Conservation (phyloP, 35 echinoderm and acorn worm species). For the Apostichopus parvimensis region DNA sequence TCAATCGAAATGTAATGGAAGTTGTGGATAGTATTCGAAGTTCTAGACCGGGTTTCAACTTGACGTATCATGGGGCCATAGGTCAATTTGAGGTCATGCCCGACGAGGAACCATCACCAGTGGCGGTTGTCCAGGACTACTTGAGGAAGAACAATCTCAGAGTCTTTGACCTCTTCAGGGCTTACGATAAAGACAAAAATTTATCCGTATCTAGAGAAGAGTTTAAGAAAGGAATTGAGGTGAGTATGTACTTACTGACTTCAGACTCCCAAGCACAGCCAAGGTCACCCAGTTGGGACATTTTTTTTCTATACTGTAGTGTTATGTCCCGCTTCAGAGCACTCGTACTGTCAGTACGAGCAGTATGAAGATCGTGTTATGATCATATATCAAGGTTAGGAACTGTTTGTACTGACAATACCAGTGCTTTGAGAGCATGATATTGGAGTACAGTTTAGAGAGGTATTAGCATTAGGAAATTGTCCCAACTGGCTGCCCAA, state of each 20-base stretch:
- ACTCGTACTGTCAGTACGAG: too few species aligned
- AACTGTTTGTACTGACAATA: too few species aligned
- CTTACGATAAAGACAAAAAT: slow-evolving; percentile 96
- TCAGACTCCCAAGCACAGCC: too few species aligned
- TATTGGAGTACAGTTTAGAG: too few species aligned
- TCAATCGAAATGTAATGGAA: slow-evolving; percentile 81
- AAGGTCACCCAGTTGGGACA: too few species aligned
- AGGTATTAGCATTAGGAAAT: too few species aligned
- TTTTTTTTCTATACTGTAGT: too few species aligned
- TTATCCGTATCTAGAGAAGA: slow-evolving; percentile 84
- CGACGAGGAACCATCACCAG: slow-evolving; percentile 66
- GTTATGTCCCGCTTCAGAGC: too few species aligned
- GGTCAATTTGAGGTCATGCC: slow-evolving; percentile 75
- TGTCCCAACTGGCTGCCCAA: too few species aligned
- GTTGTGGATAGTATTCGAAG: slow-evolving; percentile 65
- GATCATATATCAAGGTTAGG: too few species aligned
- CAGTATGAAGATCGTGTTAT: too few species aligned
- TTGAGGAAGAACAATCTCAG: slow-evolving; percentile 83
- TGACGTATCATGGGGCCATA: slow-evolving; percentile 71
- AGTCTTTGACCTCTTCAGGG: slow-evolving; percentile 89
- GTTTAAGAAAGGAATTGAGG: slow-evolving; percentile 92
- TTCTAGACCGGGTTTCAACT: slow-evolving; percentile 56
- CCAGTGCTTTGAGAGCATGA: too few species aligned
- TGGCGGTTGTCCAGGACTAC: slow-evolving; percentile 77
- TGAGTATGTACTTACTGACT: background rate